Conservation (phyloP, 2,888 invertebrate genomes). For the Xanthorhoe designata region DNA sequence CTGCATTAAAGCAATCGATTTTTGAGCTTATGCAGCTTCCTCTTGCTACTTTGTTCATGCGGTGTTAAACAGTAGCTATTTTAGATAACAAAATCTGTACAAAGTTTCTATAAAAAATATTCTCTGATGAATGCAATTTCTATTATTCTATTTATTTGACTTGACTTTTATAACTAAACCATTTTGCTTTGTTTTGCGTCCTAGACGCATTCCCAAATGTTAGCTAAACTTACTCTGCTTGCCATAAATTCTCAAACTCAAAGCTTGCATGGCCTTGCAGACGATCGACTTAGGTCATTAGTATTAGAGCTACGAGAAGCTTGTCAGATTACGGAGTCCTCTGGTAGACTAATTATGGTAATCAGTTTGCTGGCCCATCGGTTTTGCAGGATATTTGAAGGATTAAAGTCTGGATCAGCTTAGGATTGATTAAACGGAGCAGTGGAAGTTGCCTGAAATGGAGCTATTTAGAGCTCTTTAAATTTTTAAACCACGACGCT, state of each 20-base stretch:
- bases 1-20: background rate
- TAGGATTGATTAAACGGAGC: slow-evolving; percentile 36
- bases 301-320: slow-evolving; percentile 24
- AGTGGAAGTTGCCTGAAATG: slow-evolving; percentile 10
- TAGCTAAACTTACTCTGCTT: background rate
- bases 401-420: slow-evolving; percentile 36
- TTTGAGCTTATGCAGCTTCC: background rate
- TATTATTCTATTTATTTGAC: too few species aligned
- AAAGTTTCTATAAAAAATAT: too few species aligned
- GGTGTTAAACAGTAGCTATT: too few species aligned
- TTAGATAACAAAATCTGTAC: too few species aligned
- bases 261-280: slow-evolving; percentile 7
- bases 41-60: background rate
- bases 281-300: slow-evolving; percentile 34
- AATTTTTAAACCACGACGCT: too few species aligned
- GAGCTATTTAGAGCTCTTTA: background rate
- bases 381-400: slow-evolving; percentile 33
- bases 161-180: background rate
- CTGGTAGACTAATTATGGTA: slow-evolving; percentile 42
- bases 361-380: slow-evolving; percentile 42
- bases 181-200: background rate
- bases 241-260: background rate
- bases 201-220: background rate
- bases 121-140: too few species aligned
- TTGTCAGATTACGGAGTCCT: slow-evolving; percentile 36